Conservation (phyloP, 2,113 vertebrate genomes). For the Bos taurus region DNA sequence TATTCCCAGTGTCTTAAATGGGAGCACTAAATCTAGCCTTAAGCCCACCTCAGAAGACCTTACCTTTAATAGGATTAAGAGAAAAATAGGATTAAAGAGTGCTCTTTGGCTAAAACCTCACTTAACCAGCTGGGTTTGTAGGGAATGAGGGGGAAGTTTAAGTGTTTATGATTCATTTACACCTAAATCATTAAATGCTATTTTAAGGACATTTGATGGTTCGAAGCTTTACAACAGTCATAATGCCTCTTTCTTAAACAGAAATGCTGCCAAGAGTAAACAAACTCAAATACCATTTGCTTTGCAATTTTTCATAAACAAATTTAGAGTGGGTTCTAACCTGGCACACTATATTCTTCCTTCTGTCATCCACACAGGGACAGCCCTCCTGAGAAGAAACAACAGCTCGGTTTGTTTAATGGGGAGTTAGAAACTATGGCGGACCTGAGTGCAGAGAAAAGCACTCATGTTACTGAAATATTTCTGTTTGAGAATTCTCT, state of each 20-base stretch:
- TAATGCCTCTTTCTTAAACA: constrained; percentile 54
- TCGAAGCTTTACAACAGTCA: constrained; percentile 48
- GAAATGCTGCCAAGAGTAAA: constrained; percentile 61
- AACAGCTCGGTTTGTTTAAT: background rate
- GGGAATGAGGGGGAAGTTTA: constrained; percentile 15
- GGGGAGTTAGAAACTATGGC: background rate
- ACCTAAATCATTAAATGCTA: constrained; percentile 62
- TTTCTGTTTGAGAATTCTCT: constrained; percentile 22
- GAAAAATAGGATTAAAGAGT: background rate
- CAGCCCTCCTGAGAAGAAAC: background rate
- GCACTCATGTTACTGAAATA: background rate
- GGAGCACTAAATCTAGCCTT: background rate
- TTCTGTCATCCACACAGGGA: background rate
- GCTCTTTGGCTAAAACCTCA: constrained; percentile 15
- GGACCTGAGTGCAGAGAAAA: background rate
- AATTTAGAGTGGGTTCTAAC: constrained; percentile 44
- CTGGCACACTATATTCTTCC: background rate
- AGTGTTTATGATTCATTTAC: constrained; percentile 67
- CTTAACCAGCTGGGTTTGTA: constrained; percentile 36
- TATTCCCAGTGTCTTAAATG: background rate
- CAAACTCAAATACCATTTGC: constrained; percentile 62
- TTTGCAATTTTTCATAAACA: constrained; percentile 32
- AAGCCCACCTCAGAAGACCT: background rate
- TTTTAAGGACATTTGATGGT: constrained; percentile 60
- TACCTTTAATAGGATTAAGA: background rate